Base-by-base conservation (phyloP, 2,888 invertebrate genomes). In the Rugalucina vietnamica region DNA sequence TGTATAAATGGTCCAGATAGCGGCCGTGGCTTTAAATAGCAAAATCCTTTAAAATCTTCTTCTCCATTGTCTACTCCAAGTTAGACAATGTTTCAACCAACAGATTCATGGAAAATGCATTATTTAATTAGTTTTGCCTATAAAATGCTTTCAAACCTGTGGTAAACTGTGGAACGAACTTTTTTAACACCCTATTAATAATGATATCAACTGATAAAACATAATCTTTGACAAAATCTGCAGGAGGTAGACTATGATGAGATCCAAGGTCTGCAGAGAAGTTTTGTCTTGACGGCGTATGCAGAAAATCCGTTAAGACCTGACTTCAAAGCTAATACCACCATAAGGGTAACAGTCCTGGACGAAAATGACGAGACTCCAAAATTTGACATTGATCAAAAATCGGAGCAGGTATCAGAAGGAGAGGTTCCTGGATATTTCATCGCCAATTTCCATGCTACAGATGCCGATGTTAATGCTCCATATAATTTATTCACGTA, bases 291-390 rank as follows among this genome's bases (percentile, higher is more conserved):
- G 82, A 93, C 93, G 0, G 92, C 92, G 0, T 86, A 86, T 29
- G 94, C 93, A 10, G 82, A 83, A n/a, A 70, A 81, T 32, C 83
- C 82, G 0, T 34, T 10, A 1, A 80, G 75, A 34, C 72, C 71
- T 77, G 65, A 74, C n/a, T 81, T 91, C 57, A 82, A 87, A 2
- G 98, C 98, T 93, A 96, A 97, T 88, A 98, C 98, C 72, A 98
- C 98, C 94, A 98, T 99, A 92, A 98, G 98, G 92, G 98, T 99
- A 96, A 98, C 98, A 93, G 98, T 99, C 95, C 98, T 98, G 93
- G 99, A 99, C 96, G 98, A 98, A 96, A 99, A 99, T 97, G 99
- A 99, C 96, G 99, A 99, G 96, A 98, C 98, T 88, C 99, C 99
- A 89, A 98, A 98, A 96, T 99, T 99, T 84, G 32, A 43, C 1